These are phyloP conservation scores for Styela plicata DNA, from an alignment of 23 tunicate species.

Conservation along the genomic window DNA sequence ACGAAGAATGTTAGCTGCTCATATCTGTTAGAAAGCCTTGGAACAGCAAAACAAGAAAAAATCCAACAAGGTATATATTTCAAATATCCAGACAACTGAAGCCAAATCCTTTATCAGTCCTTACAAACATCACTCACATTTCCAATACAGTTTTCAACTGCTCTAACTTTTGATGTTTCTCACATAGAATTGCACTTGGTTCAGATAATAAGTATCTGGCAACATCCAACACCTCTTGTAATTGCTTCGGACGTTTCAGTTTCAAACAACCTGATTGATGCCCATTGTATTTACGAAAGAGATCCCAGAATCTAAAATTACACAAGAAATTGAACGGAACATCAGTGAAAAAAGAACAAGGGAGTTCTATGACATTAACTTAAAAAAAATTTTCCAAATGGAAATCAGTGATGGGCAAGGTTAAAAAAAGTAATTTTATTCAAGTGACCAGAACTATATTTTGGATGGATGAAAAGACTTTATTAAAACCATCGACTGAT, in stretches of 20 bases:
- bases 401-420: too few species aligned
- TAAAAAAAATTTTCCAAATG: too few species aligned
- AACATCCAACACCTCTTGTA: slow-evolving; percentile 94
- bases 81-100: not conserved
- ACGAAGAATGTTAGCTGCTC: too few species aligned
- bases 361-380: too few species aligned
- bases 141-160: slow-evolving; percentile 90
- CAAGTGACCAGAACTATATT: too few species aligned
- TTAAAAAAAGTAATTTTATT: too few species aligned
- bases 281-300: slow-evolving; percentile 89
- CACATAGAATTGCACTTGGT: slow-evolving; percentile 62
- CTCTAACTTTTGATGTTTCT: slow-evolving; percentile 87
- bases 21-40: not conserved
- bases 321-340: too few species aligned
- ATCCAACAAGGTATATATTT: slow-evolving; percentile 1
- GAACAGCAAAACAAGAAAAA: not conserved
- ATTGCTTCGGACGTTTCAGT: slow-evolving; percentile 89
- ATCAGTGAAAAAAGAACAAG: too few species aligned
- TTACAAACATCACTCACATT: slow-evolving; percentile 87
- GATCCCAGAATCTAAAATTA: slow-evolving; percentile 79
- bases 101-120: too few species aligned
- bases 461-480: too few species aligned
- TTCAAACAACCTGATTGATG: slow-evolving; percentile 82
- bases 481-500: too few species aligned
- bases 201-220: slow-evolving; percentile 85